Percentiles rank a stretch among this genome's conserved stretches.
Evolutionary conservation across 2,797 vertebrate species (phyloP).

Genomic region (Echeneis naucrates): DNA sequence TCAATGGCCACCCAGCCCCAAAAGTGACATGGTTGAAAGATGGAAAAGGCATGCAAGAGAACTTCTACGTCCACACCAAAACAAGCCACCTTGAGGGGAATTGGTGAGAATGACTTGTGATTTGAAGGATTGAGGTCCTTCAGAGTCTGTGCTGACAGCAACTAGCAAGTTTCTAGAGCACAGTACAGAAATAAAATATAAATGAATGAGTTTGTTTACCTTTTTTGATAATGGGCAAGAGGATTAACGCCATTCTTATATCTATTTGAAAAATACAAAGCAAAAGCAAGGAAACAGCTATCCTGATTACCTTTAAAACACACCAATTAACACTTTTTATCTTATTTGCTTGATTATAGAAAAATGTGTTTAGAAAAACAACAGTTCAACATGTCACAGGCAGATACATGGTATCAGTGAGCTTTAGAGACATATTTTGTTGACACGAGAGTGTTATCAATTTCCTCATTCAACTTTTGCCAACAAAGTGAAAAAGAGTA

Average conservation of each 20-base stretch:
- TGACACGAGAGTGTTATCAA: background rate
- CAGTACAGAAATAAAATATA: no score
- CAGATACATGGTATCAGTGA: background rate
- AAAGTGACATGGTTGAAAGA: conserved; percentile 93
- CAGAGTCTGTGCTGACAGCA: background rate
- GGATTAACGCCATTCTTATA: background rate
- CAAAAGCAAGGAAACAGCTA: background rate
- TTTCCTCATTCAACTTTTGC: background rate
- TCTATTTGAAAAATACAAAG: background rate
- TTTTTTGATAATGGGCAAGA: background rate
- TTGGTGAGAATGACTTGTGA: conserved; percentile 66
- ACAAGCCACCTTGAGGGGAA: conserved; percentile 73
- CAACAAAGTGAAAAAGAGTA: background rate
- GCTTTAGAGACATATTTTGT: background rate
- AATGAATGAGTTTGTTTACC: no score
- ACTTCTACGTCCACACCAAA: conserved; percentile 68
- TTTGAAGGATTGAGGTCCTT: background rate
- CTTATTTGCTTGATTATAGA: background rate
- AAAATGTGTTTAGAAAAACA: background rate
- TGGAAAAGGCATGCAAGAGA: conserved; percentile 74
- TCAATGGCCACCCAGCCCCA: conserved; percentile 89
- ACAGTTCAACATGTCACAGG: background rate
- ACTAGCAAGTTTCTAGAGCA: background rate
- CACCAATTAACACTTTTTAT: background rate
- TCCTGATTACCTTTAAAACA: no score